Percentiles rank a stretch among this genome's conserved stretches.
Evolutionary conservation across 2,797 vertebrate genomes (phyloP).

Genomic region (Gymnopithys bicolor): DNA sequence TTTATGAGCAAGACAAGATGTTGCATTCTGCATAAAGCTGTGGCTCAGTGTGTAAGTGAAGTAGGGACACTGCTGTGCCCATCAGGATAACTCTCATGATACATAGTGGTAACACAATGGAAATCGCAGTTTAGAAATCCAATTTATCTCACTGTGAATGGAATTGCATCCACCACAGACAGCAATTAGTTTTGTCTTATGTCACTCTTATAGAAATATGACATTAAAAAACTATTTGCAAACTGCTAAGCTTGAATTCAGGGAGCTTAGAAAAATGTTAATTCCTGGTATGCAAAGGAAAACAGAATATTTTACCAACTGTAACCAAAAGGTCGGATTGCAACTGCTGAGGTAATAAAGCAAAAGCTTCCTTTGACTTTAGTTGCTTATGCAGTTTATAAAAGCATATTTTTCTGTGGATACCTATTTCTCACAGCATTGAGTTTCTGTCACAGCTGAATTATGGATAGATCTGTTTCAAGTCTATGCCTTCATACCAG

Average conservation of each 20-base stretch:
- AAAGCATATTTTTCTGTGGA: conserved; percentile 50
- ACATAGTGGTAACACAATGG: conserved; percentile 71
- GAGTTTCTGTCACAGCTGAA: conserved; percentile 5
- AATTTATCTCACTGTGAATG: conserved; percentile 82
- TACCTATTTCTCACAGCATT: conserved; percentile 41
- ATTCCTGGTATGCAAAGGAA: conserved; percentile 54
- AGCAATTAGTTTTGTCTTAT: conserved; percentile 81
- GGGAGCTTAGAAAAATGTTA: conserved; percentile 56
- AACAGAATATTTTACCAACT: conserved; percentile 38
- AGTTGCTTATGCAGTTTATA: conserved; percentile 58
- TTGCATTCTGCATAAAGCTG: conserved; percentile 58
- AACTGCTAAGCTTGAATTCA: conserved; percentile 62
- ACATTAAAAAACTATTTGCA: conserved; percentile 77
- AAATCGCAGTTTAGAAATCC: conserved; percentile 79
- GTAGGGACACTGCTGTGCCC: conserved; percentile 73
- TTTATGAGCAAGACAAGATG: conserved; percentile 8
- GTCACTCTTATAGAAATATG: conserved; percentile 69
- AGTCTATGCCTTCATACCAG: background rate
- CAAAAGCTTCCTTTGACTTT: conserved; percentile 41
- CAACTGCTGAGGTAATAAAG: conserved; percentile 61
- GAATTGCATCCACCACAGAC: conserved; percentile 78
- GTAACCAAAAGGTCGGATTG: conserved; percentile 55
- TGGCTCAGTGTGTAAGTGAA: conserved; percentile 66
- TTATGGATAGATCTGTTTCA: conserved; percentile 3
- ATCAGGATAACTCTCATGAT: conserved; percentile 72